phyloP scores from a whole-genome alignment of 2,888 invertebrate species.

The Chelonus formosanus region DNA sequence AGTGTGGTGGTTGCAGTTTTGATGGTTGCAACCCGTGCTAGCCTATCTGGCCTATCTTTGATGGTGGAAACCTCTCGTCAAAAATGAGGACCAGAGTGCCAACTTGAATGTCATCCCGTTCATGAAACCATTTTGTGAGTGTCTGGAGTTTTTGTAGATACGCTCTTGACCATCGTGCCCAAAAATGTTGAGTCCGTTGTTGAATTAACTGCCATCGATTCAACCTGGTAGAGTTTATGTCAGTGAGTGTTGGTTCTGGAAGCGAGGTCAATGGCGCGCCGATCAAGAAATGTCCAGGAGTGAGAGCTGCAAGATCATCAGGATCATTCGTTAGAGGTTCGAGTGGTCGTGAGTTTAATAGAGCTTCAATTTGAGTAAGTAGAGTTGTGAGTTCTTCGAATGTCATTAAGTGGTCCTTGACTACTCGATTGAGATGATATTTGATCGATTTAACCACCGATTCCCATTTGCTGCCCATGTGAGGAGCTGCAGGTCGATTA shows the following conservation, averaged over 20 bases:
- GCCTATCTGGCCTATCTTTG: slow-evolving; percentile 19
- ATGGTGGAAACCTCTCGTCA: slow-evolving; percentile 35
- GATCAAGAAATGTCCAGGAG: no score
- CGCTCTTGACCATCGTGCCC: slow-evolving; percentile 11
- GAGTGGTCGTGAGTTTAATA: slow-evolving; percentile 16
- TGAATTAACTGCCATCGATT: slow-evolving; percentile 21
- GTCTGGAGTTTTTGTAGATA: background rate
- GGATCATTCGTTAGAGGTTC: slow-evolving; percentile 7
- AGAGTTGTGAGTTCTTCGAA: slow-evolving; percentile 20
- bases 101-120: slow-evolving; percentile 6
- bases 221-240: no score
- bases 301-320: no score
- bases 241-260: no score
- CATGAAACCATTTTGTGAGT: background rate
- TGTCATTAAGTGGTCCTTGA: slow-evolving; percentile 1
- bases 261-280: no score
- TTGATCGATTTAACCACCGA: slow-evolving; percentile 26
- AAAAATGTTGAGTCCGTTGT: slow-evolving; percentile 18
- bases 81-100: slow-evolving; percentile 36
- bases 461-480: slow-evolving; percentile 26
- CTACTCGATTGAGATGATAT: slow-evolving; percentile 1
- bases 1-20: background rate
- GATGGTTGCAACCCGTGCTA: no score
- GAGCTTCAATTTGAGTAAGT: slow-evolving; percentile 21
- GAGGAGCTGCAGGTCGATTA: slow-evolving; percentile 25